phyloP scores from a whole-genome alignment of 2,888 invertebrate genomes.

The Aleiodes leptofemur region DNA sequence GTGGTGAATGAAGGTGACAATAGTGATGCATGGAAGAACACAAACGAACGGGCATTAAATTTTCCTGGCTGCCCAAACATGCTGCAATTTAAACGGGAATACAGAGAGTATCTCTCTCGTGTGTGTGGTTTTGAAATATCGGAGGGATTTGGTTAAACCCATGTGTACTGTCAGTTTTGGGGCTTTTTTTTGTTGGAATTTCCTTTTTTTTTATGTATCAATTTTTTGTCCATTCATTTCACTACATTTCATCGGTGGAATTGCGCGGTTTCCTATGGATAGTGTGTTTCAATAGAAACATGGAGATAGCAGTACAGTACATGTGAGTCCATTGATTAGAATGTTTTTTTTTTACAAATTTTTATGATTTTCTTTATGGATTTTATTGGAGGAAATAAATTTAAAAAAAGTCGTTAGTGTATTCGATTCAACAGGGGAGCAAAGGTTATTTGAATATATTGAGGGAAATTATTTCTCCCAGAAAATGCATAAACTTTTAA shows the following conservation, averaged over 20 bases:
- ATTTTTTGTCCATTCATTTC: too few species aligned
- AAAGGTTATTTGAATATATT: background rate
- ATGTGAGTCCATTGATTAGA: too few species aligned
- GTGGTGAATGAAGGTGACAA: slow-evolving; percentile 17
- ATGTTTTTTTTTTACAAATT: too few species aligned
- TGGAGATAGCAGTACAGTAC: too few species aligned
- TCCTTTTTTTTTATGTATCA: background rate
- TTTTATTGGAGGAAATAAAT: background rate
- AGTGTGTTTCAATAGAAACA: too few species aligned
- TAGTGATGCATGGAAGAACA: slow-evolving; percentile 10
- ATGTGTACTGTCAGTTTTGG: background rate
- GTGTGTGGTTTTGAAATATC: background rate
- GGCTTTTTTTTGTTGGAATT: background rate
- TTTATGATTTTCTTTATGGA: too few species aligned
- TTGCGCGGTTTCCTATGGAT: too few species aligned
- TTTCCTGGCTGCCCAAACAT: slow-evolving; percentile 2
- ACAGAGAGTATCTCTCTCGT: background rate
- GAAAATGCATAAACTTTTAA: slow-evolving; percentile 10
- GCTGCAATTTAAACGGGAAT: slow-evolving; percentile 23
- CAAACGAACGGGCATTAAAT: slow-evolving; percentile 15
- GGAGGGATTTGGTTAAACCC: background rate
- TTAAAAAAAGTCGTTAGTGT: background rate
- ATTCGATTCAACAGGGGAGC: background rate
- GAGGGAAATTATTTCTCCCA: background rate
- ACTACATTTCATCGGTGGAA: too few species aligned